These are phyloP conservation scores for Zaprionus camerounensis DNA, from an alignment of 1,140 invertebrate species.

Conservation along the genomic window DNA sequence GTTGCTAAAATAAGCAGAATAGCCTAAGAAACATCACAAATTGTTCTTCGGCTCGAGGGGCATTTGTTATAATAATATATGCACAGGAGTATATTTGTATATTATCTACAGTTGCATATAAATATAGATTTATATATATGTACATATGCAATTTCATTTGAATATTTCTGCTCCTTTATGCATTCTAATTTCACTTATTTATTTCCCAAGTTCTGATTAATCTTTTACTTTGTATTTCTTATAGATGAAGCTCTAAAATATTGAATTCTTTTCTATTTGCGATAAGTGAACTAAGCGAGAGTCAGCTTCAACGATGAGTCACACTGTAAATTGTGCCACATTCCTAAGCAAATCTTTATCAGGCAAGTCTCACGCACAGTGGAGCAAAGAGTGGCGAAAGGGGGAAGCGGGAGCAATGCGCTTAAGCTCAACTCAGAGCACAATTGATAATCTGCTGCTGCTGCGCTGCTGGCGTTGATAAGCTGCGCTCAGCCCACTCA, in stretches of 20 bases:
- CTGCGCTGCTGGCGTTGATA: neutral
- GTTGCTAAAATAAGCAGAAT: neutral
- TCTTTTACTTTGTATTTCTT: neutral
- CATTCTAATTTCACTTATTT: neutral
- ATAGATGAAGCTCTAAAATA: neutral
- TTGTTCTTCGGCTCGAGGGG: neutral
- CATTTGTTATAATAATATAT: neutral
- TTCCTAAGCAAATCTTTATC: neutral
- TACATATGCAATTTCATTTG: neutral
- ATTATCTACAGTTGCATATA: no score
- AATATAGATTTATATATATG: no score
- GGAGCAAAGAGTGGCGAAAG: neutral
- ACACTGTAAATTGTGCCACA: slow-evolving; percentile 1
- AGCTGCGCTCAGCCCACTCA: slow-evolving; percentile 1
- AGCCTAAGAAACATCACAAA: neutral
- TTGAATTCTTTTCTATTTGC: neutral
- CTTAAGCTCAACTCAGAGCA: slow-evolving; percentile 1
- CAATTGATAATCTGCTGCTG: neutral
- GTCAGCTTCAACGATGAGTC: neutral
- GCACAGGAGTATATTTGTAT: no score
- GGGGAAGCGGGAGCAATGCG: neutral
- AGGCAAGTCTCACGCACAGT: neutral
- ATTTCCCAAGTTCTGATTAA: neutral
- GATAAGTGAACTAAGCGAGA: neutral
- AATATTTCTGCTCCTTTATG: neutral